Evolutionary conservation across 2,888 invertebrate genomes (phyloP), one percentile per base, ranked within the genome.

Genomic region (Drosophila koepferae): DNA sequence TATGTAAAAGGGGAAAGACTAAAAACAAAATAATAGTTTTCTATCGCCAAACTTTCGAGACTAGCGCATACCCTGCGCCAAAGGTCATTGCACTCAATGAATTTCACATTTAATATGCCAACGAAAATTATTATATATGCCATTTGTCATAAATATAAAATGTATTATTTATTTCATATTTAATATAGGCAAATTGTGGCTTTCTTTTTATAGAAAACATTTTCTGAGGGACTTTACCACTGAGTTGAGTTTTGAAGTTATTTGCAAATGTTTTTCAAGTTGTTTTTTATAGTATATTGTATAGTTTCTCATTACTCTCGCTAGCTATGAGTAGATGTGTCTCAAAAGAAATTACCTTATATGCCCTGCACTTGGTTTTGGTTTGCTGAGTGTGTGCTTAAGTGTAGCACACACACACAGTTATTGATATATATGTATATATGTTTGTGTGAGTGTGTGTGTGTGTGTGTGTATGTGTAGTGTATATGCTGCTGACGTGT

Each of bases 401-500:
- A 75, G 31, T 58, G 38, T 55, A 49, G 40, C 16, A 48, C 28
- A 48, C 48, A 16, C n/a, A 31, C 23, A 54, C 38, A 16, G 38
- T 14, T 38, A 14, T 12, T 36, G 0, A 48, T 10, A 10, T 3
- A 49, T 20, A 61, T 23, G 10, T 1, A 12, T 48, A 16, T 14
- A 5, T 38, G 12, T 1, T 3, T 36, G 12, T 36, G 36, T 14
- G 12, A n/a, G n/a, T n/a, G 2, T 12, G 12, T 44, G 36, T 41
- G 23, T 58, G 34, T 55, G 49, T 56, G 36, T 49, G 20, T 61
- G 36, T 55, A 44, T 44, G 58, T 40, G 18, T 41, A 40, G 9
- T 34, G 58, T 71, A 62, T 69, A 46, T 77, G 61, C 54, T 85
- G 82, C 86, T 80, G 80, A 68, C 72, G 77, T 80, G 80, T 79